Conservation (phyloP, 2,113 vertebrate genomes). For the Capreolus pygargus region DNA sequence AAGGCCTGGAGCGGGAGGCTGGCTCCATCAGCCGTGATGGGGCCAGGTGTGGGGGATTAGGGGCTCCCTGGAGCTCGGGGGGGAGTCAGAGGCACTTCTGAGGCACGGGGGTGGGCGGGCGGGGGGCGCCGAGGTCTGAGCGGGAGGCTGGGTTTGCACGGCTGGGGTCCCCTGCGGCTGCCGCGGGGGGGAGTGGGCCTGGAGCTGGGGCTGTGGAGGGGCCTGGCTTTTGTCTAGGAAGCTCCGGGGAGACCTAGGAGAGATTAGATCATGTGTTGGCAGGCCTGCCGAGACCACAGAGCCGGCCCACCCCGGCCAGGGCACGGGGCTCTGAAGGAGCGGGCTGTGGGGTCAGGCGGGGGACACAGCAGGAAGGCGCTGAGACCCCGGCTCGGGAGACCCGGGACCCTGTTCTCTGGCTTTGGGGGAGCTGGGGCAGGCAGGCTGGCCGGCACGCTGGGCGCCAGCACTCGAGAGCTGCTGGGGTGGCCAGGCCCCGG, state of each 20-base stretch:
- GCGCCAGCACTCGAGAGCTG: fast-evolving
- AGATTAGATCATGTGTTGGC: conserved; percentile 62
- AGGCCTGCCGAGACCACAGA: background rate
- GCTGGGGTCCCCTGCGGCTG: conserved; percentile 5
- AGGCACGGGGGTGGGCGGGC: background rate
- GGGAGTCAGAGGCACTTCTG: background rate
- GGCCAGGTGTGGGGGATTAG: conserved; percentile 50
- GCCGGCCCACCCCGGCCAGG: conserved; percentile 12
- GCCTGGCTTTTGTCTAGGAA: conserved; percentile 71
- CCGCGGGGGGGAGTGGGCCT: background rate
- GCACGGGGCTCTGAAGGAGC: conserved; percentile 40
- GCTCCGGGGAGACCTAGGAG: conserved; percentile 54
- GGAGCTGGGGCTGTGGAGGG: background rate
- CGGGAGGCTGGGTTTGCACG: background rate
- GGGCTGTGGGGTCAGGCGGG: conserved; percentile 44
- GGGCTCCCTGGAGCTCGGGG: background rate
- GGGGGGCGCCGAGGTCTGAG: background rate
- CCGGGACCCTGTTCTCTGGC: fast-evolving
- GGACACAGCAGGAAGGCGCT: conserved; percentile 12
- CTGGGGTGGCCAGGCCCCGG: fast-evolving
- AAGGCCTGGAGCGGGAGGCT: background rate
- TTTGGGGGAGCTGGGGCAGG: background rate
- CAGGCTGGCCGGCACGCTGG: background rate
- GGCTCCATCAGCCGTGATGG: conserved; percentile 29
- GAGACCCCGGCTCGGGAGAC: background rate